These are phyloP conservation scores for Harpalus rufipes DNA, from an alignment of 2,888 invertebrate genomes.

Conservation along the genomic window DNA sequence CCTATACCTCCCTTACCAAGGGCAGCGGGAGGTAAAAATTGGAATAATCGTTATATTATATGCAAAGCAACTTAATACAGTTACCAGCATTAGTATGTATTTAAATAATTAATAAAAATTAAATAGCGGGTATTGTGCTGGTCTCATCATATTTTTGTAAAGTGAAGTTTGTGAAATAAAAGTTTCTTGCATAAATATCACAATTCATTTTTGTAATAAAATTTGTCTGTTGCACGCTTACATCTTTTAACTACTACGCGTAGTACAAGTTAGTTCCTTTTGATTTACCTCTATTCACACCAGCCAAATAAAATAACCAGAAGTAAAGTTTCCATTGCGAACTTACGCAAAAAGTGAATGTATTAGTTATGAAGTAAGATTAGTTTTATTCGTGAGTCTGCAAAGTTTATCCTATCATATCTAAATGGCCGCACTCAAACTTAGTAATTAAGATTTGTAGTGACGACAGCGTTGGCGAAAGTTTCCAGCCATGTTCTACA, in stretches of 20 bases:
- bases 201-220: no score
- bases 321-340: neutral
- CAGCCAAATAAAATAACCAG: neutral
- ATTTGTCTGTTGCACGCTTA: no score
- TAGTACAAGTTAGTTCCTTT: neutral
- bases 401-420: constrained; percentile 24
- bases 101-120: no score
- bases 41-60: no score
- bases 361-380: constrained; percentile 27
- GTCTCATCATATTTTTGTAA: no score
- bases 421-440: constrained; percentile 19
- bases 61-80: no score
- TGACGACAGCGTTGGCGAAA: neutral
- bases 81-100: no score
- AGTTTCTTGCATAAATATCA: no score
- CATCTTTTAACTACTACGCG: neutral
- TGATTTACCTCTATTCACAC: neutral
- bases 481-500: neutral
- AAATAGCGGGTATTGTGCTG: no score
- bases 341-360: neutral
- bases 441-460: constrained; percentile 16
- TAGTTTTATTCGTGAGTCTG: constrained; percentile 28
- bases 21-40: no score
- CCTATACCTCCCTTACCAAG: no score
- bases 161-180: no score